These are phyloP conservation scores for Gryllus longicercus DNA, from an alignment of 2,888 invertebrate species.

Conservation along the genomic window DNA sequence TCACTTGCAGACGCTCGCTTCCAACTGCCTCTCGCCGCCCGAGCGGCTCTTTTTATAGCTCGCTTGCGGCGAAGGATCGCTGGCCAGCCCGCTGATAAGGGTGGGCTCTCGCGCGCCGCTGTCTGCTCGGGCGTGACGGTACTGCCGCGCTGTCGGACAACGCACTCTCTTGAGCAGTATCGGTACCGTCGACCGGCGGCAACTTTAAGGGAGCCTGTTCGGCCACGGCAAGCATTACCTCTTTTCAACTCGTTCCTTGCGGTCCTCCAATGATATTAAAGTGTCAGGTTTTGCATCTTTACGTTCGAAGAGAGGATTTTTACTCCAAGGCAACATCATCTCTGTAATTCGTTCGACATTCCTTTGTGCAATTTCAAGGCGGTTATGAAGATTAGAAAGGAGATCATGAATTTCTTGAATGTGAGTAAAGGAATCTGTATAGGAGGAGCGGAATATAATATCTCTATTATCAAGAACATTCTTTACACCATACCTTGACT, in stretches of 20 bases:
- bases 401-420: slow-evolving; percentile 64
- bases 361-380: slow-evolving; percentile 63
- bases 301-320: slow-evolving; percentile 69
- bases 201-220: too few relatives aligned
- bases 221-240: too few relatives aligned
- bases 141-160: too few relatives aligned
- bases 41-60: too few relatives aligned
- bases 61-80: too few relatives aligned
- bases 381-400: slow-evolving; percentile 67
- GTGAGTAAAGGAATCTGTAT: slow-evolving; percentile 60
- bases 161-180: too few relatives aligned
- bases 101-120: too few relatives aligned
- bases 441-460: neutral
- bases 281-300: slow-evolving; percentile 62
- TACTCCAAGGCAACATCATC: slow-evolving; percentile 67
- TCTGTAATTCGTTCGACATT: slow-evolving; percentile 59
- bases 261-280: slow-evolving; percentile 57
- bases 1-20: too few relatives aligned
- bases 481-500: neutral
- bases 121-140: too few relatives aligned
- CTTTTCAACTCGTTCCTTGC: slow-evolving; percentile 51
- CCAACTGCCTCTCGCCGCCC: too few relatives aligned
- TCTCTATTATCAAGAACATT: neutral
- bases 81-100: too few relatives aligned
- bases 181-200: too few relatives aligned